These are phyloP conservation scores for Lacanobia oleracea DNA, from an alignment of 2,888 invertebrate genomes.

Conservation along the genomic window DNA sequence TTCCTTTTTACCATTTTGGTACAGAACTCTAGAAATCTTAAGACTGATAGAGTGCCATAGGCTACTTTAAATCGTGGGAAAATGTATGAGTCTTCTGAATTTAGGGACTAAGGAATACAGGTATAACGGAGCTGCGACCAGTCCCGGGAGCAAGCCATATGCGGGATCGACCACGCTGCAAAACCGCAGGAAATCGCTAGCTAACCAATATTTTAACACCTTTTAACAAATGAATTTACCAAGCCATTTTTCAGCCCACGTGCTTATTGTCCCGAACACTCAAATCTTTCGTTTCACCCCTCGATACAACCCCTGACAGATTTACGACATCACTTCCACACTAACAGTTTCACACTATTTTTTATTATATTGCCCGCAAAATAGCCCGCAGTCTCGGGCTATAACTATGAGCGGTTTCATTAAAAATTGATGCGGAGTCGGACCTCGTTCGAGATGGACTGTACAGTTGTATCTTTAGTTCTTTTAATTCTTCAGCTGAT, in stretches of 20 bases:
- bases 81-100: no score
- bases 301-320: slow-evolving; percentile 14
- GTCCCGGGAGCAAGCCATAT: no score
- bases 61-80: no score
- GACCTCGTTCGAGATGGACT: slow-evolving; percentile 11
- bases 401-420: slow-evolving; percentile 31
- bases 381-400: slow-evolving; percentile 5
- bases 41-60: no score
- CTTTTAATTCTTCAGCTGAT: neutral
- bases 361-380: slow-evolving; percentile 30
- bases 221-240: slow-evolving; percentile 9
- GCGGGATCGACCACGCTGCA: no score
- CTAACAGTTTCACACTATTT: slow-evolving; percentile 41
- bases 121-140: no score
- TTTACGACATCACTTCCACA: slow-evolving; percentile 54
- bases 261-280: slow-evolving; percentile 18
- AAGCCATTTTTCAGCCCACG: neutral
- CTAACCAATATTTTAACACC: neutral
- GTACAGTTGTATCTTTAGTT: neutral
- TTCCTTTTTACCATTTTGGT: no score
- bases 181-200: neutral
- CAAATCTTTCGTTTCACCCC: slow-evolving; percentile 26
- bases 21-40: no score
- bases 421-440: slow-evolving; percentile 29
- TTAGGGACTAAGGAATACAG: no score